Evolutionary conservation across 2,113 vertebrate genomes (phyloP).

Genomic region (Morone chrysops): DNA sequence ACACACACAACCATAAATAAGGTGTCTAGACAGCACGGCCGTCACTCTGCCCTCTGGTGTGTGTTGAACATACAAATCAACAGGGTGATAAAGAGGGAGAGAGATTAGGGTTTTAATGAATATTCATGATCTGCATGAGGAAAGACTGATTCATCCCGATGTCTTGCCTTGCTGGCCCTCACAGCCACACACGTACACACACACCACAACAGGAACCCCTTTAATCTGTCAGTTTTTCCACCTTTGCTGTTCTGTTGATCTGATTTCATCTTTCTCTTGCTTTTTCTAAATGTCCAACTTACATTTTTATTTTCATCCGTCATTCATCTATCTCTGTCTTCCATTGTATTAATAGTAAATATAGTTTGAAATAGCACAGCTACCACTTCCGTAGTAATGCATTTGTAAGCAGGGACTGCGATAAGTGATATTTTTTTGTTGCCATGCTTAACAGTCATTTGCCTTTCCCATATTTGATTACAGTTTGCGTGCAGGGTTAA

Average conservation of each 20-base stretch:
- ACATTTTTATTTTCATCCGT: neutral
- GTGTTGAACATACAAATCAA: conserved; percentile 65
- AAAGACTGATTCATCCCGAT: conserved; percentile 47
- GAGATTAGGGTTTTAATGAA: conserved; percentile 11
- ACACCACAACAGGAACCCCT: neutral
- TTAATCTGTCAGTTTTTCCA: neutral
- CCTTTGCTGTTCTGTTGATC: neutral
- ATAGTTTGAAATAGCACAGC: neutral
- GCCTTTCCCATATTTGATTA: neutral
- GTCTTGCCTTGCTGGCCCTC: neutral
- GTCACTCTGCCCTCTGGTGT: conserved; percentile 55
- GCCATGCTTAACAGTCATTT: neutral
- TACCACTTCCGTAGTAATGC: neutral
- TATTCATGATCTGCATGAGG: conserved; percentile 53
- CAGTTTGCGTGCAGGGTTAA: neutral
- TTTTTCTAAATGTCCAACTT: neutral
- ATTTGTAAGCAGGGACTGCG: neutral
- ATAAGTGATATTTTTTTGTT: neutral
- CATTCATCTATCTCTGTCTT: neutral
- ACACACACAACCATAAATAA: conserved; percentile 48
- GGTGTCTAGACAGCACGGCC: conserved; percentile 67
- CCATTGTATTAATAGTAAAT: neutral
- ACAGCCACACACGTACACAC: conserved; percentile 7
- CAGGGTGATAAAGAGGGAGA: conserved; percentile 18
- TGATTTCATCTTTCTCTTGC: neutral